Conservation (phyloP, 2,888 invertebrate species). For the Pediacus dermestoides region DNA sequence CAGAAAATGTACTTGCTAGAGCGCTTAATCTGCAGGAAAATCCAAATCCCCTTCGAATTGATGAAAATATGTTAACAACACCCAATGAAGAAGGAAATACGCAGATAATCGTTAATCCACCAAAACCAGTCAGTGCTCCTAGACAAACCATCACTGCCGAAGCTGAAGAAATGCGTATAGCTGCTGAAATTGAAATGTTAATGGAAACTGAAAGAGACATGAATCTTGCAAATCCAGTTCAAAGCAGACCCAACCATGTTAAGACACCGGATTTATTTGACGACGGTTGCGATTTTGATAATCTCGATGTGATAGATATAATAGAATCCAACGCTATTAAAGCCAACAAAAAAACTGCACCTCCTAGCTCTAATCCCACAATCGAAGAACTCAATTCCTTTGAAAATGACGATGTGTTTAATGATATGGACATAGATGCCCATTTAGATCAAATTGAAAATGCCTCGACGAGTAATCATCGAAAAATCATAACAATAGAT, state of each 20-base stretch:
- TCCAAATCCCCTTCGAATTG: slow-evolving; percentile 44
- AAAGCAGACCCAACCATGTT: slow-evolving; percentile 11
- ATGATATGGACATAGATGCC: slow-evolving; percentile 38
- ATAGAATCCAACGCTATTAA: too few relatives aligned
- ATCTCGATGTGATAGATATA: slow-evolving; percentile 21
- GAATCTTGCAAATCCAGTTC: slow-evolving; percentile 11
- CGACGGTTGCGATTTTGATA: slow-evolving; percentile 28
- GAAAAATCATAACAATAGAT: slow-evolving; percentile 25
- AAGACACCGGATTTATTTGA: slow-evolving; percentile 33
- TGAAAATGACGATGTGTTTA: slow-evolving; percentile 36
- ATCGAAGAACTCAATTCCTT: not conserved
- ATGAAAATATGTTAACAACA: slow-evolving; percentile 11
- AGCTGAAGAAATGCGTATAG: slow-evolving; percentile 27
- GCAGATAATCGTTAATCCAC: not conserved
- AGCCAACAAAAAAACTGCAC: too few relatives aligned
- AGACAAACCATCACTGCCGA: slow-evolving; percentile 11
- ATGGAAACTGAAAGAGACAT: slow-evolving; percentile 32
- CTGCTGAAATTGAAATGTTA: slow-evolving; percentile 33
- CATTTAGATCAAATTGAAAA: slow-evolving; percentile 31
- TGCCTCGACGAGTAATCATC: slow-evolving; percentile 7
- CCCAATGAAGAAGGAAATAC: not conserved
- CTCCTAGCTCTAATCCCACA: not conserved
- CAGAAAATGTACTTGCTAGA: slow-evolving; percentile 59
- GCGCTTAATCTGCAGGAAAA: slow-evolving; percentile 56
- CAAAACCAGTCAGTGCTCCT: not conserved